A percentile compares a stretch with the other conserved stretches of the same genome.
These are phyloP conservation scores for Gephyroberyx darwinii DNA, from an alignment of 2,797 vertebrate species.

Conservation along the genomic window DNA sequence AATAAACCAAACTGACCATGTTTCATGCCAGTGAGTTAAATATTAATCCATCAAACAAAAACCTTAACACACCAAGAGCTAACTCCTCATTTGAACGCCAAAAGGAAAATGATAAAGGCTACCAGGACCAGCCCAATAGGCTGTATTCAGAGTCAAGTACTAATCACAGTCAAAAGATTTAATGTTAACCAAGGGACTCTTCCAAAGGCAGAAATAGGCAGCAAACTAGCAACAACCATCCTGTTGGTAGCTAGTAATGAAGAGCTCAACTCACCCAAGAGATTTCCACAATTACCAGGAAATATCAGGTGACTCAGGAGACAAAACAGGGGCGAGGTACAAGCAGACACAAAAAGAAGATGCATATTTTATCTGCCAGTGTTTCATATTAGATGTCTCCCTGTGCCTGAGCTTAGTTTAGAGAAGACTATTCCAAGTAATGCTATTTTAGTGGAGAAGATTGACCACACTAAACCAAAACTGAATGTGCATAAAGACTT, in stretches of 20 bases:
- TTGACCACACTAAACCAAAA: not conserved
- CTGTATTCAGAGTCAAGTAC: constrained; percentile 19
- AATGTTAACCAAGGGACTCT: constrained; percentile 19
- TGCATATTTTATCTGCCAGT: not conserved
- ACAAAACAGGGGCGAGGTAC: not conserved
- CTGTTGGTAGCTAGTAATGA: constrained; percentile 10
- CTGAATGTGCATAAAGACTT: constrained; percentile 14
- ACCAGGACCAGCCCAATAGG: constrained; percentile 12
- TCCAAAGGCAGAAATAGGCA: constrained; percentile 9
- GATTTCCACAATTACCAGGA: constrained; percentile 41
- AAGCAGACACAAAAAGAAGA: constrained; percentile 10
- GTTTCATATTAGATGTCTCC: constrained; percentile 2
- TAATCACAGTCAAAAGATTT: constrained; percentile 29
- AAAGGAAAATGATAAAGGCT: not conserved
- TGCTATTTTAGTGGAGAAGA: not conserved
- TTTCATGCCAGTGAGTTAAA: not conserved
- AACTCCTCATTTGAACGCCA: not conserved
- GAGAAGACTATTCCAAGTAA: not conserved
- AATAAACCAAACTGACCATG: not conserved
- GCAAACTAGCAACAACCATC: constrained; percentile 14
- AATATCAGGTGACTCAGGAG: constrained; percentile 4
- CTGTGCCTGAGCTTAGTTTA: constrained; percentile 5
- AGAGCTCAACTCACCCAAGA: constrained; percentile 50
- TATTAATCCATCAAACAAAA: not conserved
- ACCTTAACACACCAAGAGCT: not conserved